Percentiles rank a stretch among this genome's conserved stretches.
phyloP scores from a whole-genome alignment of 2,888 invertebrate genomes.

The Polietes domitor region DNA sequence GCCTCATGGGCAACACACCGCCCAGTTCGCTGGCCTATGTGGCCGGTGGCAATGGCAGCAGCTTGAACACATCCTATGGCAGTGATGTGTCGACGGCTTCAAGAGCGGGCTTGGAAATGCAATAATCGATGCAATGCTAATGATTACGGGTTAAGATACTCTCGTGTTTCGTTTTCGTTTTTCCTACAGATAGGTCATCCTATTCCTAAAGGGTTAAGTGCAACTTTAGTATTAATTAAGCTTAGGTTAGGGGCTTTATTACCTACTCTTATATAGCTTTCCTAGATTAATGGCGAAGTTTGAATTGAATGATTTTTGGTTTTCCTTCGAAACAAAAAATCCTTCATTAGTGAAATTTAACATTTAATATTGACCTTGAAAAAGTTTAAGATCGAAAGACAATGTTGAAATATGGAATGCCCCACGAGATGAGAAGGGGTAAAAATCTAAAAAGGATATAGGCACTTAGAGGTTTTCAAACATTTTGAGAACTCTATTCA shows the following conservation, averaged over 20 bases:
- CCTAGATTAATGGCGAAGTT: not conserved
- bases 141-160: not conserved
- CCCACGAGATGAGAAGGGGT: not conserved
- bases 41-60: slow-evolving; percentile 81
- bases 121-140: slow-evolving; percentile 51
- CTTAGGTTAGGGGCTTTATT: not conserved
- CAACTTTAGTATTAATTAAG: slow-evolving; percentile 53
- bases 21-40: slow-evolving; percentile 28
- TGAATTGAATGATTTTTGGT: not conserved
- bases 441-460: too few relatives aligned
- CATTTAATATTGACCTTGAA: too few relatives aligned
- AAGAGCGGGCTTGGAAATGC: slow-evolving; percentile 58
- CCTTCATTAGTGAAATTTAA: not conserved
- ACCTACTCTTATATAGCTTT: slow-evolving; percentile 4
- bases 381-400: too few relatives aligned
- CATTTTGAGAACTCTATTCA: too few relatives aligned
- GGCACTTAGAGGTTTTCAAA: too few relatives aligned
- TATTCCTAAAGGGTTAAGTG: slow-evolving; percentile 65
- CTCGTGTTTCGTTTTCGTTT: not conserved
- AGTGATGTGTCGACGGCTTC: slow-evolving; percentile 80
- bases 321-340: too few relatives aligned
- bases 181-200: slow-evolving; percentile 7
- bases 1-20: slow-evolving; percentile 48
- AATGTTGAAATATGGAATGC: not conserved
- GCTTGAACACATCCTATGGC: slow-evolving; percentile 81